Evolutionary conservation across 37 sponge, comb jelly and placozoan genomes (phyloP), one percentile per base, ranked within the genome.

Genomic region (Tethya wilhelma): DNA sequence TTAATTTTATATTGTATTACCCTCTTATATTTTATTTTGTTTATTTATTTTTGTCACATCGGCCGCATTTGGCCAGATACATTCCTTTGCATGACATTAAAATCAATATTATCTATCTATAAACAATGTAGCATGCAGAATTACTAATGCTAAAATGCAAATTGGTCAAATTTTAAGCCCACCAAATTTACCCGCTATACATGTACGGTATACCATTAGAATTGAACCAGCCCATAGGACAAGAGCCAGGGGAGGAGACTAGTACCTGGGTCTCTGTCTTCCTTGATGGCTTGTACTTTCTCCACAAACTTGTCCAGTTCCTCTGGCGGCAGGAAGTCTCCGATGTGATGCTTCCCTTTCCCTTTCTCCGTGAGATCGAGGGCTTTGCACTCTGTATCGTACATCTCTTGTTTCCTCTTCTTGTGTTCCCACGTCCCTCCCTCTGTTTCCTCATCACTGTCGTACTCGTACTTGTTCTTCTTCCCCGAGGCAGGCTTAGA

Each of bases 371-470:
- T 98, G 59, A 94, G 56, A 59, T 83, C 67, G 29, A n/a, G 22
- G 7, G 84, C 75, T 39, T 75, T 64, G 91, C 93, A 71, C 33
- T 68, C 37, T 22, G 99, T 98, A 3, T 59, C 53, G 30, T 56
- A 25, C 94, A 98, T 96, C 77, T 98, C 99, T 26, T 78, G 41
- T 11, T 45, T 37, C 64, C 99, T 56, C 58, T 64, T 40, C 77
- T 94, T 98, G 84, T 98, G 99, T 44, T 98, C 99, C 96, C 96
- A 95, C 4, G 96, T 93, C 12, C 96, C 96, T 41, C 78, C 84
- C 36, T 95, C 94, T 32, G 71, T 78, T 19, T 95, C 96, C 76
- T 98, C 98, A 71, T 98, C 96, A 77, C 93, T 93, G 77, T 98
- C 98, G 64, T 98, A 98, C 81, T 98, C 96, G 55, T 86, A 90